Percentiles rank a stretch among this genome's conserved stretches.
Evolutionary conservation across 2,113 vertebrate species (phyloP).

Genomic region (Passerina amoena): DNA sequence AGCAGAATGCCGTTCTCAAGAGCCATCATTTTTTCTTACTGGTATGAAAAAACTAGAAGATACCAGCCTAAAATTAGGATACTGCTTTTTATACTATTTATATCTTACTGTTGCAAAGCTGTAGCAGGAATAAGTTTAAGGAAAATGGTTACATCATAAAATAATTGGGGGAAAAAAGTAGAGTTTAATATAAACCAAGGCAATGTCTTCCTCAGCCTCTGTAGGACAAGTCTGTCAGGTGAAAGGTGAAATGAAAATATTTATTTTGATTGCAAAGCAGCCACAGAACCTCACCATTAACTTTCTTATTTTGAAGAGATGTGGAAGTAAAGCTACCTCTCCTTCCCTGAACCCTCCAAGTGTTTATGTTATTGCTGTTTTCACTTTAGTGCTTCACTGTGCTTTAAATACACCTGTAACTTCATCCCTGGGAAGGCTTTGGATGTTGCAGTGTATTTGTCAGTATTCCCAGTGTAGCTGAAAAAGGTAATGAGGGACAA

Average conservation of each 20-base stretch:
- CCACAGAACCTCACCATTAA: background rate
- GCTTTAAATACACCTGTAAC: background rate
- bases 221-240: background rate
- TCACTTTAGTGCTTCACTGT: background rate
- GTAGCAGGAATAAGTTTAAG: background rate
- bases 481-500: constrained; percentile 17
- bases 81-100: constrained; percentile 5
- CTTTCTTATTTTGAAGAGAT: background rate
- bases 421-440: background rate
- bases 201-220: background rate
- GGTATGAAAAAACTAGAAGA: background rate
- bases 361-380: background rate
- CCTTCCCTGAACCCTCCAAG: background rate
- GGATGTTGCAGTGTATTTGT: background rate
- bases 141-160: constrained; percentile 17
- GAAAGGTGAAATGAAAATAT: background rate
- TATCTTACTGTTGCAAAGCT: background rate
- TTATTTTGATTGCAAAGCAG: background rate
- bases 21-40: background rate
- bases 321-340: background rate
- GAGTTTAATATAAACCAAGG: background rate
- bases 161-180: background rate
- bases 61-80: constrained; percentile 42
- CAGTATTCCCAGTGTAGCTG: background rate
- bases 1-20: background rate